phyloP scores from a whole-genome alignment of 2,888 invertebrate species.

The Lycocerus yunnanus region DNA sequence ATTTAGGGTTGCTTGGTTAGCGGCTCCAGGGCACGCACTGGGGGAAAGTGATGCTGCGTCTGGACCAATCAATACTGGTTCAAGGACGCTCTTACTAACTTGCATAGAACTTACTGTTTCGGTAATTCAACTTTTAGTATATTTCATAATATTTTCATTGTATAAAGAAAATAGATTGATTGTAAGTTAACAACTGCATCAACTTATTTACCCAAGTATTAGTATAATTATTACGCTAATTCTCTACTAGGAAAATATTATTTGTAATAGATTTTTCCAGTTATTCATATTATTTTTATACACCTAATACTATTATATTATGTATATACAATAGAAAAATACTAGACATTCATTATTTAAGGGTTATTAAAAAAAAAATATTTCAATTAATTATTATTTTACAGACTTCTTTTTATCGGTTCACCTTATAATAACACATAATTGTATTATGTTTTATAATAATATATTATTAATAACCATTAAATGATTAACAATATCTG shows the following conservation, averaged over 20 bases:
- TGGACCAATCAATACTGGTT: conserved; percentile 48
- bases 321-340: too few species aligned
- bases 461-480: neutral
- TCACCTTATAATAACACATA: too few species aligned
- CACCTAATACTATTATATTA: too few species aligned
- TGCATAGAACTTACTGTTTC: conserved; percentile 57
- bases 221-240: neutral
- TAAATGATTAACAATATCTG: neutral
- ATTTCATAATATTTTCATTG: neutral
- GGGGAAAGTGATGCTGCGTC: conserved; percentile 56
- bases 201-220: neutral
- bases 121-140: conserved; percentile 8
- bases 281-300: too few species aligned
- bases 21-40: conserved; percentile 47
- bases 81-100: conserved; percentile 51
- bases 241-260: too few species aligned
- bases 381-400: too few species aligned
- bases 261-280: too few species aligned
- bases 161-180: neutral
- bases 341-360: too few species aligned
- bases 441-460: too few species aligned
- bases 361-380: too few species aligned
- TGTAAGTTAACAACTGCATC: neutral
- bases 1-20: conserved; percentile 43
- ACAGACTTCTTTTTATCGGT: too few species aligned